Evolutionary conservation across 2,888 invertebrate genomes (phyloP).

Genomic region (Steinernema carpocapsae): DNA sequence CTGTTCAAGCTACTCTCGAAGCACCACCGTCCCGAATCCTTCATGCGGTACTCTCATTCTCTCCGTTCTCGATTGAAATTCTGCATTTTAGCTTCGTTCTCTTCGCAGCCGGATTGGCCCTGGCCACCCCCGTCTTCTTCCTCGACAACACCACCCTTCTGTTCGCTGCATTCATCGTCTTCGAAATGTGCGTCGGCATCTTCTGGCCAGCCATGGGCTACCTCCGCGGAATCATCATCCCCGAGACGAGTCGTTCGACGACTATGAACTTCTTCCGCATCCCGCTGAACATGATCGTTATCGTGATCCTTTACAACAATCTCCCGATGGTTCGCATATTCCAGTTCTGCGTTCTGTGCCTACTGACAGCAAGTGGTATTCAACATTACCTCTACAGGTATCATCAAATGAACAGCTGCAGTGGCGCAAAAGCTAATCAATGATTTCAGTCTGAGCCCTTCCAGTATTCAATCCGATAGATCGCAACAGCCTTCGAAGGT

Average conservation of each 20-base stretch:
- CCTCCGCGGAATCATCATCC: conserved; percentile 70
- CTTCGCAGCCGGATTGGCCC: conserved; percentile 69
- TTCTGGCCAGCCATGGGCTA: conserved; percentile 72
- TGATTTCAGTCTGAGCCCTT: conserved; percentile 3
- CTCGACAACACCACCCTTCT: conserved; percentile 64
- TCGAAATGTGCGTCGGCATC: conserved; percentile 72
- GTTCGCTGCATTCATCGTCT: conserved; percentile 71
- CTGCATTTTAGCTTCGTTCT: conserved; percentile 66
- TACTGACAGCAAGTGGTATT: conserved; percentile 68
- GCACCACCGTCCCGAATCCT: conserved; percentile 43
- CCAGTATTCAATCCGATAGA: neutral
- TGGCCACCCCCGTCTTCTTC: conserved; percentile 71
- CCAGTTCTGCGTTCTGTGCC: conserved; percentile 70
- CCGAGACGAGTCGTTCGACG: conserved; percentile 72
- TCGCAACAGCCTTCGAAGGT: neutral
- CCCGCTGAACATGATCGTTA: conserved; percentile 72
- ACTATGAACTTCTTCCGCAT: conserved; percentile 72
- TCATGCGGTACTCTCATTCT: conserved; percentile 50
- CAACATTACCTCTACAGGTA: conserved; percentile 56
- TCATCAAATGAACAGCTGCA: neutral
- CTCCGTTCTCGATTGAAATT: conserved; percentile 65
- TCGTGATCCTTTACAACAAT: conserved; percentile 70
- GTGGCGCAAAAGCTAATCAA: neutral
- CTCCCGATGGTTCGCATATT: conserved; percentile 71
- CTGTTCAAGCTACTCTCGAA: conserved; percentile 70